A percentile compares a stretch with the other conserved stretches of the same genome.
Conservation (phyloP, 2,797 vertebrate species). For the Leuciscus waleckii region DNA sequence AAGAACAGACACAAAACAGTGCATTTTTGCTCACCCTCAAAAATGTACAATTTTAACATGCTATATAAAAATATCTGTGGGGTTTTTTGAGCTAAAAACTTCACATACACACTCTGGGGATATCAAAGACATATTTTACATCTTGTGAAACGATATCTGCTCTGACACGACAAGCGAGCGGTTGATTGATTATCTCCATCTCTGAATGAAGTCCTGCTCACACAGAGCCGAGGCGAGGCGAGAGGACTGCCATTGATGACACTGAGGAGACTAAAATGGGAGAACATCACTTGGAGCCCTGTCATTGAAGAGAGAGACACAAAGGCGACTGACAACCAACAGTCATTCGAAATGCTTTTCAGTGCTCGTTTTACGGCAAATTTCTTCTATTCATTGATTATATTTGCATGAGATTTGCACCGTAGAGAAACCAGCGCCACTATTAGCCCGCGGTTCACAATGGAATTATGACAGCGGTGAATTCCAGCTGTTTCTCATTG, state of each 20-base stretch:
- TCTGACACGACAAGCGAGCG: slow-evolving; percentile 63
- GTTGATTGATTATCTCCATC: slow-evolving; percentile 73
- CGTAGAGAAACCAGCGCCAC: slow-evolving; percentile 2
- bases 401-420: slow-evolving; percentile 34
- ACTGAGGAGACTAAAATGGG: slow-evolving; percentile 68
- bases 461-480: slow-evolving; percentile 51
- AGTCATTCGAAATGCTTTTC: slow-evolving; percentile 48
- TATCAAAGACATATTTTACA: too few species aligned
- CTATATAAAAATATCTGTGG: too few species aligned
- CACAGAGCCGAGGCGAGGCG: slow-evolving; percentile 66
- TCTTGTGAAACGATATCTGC: slow-evolving; percentile 63
- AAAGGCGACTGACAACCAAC: slow-evolving; percentile 57
- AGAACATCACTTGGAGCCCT: slow-evolving; percentile 59
- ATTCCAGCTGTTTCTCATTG: slow-evolving; percentile 52
- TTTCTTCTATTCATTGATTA: slow-evolving; percentile 50
- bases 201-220: slow-evolving; percentile 67
- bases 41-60: too few species aligned
- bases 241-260: slow-evolving; percentile 73
- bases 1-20: too few species aligned
- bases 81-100: too few species aligned
- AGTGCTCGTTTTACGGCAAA: slow-evolving; percentile 64
- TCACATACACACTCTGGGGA: too few species aligned
- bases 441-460: slow-evolving; percentile 50
- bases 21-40: too few species aligned
- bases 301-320: slow-evolving; percentile 51